phyloP scores from a whole-genome alignment of 2,888 invertebrate species.

The Hyposoter dolosus region DNA sequence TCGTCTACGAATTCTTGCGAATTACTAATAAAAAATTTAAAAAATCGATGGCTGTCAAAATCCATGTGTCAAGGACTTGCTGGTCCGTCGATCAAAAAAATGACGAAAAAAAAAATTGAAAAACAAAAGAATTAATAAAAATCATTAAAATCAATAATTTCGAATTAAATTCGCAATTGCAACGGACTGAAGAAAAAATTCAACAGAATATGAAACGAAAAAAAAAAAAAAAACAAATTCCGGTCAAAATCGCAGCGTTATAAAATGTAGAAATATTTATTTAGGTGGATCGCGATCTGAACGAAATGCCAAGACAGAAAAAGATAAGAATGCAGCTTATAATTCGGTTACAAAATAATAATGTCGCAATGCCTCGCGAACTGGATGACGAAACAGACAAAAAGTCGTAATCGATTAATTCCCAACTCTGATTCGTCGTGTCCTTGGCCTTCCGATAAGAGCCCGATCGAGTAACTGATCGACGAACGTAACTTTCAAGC shows the following conservation, averaged over 20 bases:
- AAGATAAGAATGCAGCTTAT: constrained; percentile 26
- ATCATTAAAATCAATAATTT: background rate
- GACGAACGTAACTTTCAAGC: constrained; percentile 15
- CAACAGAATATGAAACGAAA: background rate
- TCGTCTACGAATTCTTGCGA: background rate
- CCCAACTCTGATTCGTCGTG: constrained; percentile 39
- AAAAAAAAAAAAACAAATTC: background rate
- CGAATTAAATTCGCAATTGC: background rate
- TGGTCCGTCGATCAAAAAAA: background rate
- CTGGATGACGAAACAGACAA: constrained; percentile 18
- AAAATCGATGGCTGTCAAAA: background rate
- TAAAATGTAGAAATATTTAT: background rate
- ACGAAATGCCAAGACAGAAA: background rate
- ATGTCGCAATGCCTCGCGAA: constrained; percentile 14
- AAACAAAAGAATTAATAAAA: background rate
- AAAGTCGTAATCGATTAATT: background rate
- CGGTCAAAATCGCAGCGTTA: background rate
- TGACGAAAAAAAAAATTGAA: background rate
- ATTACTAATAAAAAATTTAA: background rate
- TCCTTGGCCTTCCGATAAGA: constrained; percentile 66
- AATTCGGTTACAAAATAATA: constrained; percentile 23
- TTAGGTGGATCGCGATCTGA: background rate
- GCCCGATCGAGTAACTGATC: constrained; percentile 33
- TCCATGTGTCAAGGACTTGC: background rate
- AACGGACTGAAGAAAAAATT: background rate